These are phyloP conservation scores for Monomorium pharaonis DNA, from an alignment of 1,140 invertebrate species.

Conservation along the genomic window DNA sequence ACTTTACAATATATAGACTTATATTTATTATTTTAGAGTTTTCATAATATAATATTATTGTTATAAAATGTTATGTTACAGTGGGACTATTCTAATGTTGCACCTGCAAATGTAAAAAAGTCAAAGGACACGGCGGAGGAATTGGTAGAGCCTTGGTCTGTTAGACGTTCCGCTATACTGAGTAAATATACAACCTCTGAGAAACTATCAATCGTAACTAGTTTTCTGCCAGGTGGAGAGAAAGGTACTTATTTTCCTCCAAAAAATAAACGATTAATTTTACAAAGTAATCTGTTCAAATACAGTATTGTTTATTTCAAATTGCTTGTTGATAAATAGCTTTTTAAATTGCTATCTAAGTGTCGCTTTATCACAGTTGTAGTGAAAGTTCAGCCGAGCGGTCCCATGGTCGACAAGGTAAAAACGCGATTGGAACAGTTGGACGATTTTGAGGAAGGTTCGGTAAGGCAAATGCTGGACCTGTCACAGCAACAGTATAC, in stretches of 20 bases:
- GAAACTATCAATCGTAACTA: conserved; percentile 95
- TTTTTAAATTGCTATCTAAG: not conserved
- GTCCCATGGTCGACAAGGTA: conserved; percentile 94
- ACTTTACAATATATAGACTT: too few species aligned
- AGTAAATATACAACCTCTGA: conserved; percentile 96
- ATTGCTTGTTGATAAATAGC: conserved; percentile 72
- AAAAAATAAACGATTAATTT: not conserved
- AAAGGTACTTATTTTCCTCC: conserved; percentile 87
- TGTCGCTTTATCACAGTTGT: conserved; percentile 85
- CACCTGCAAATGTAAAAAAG: conserved; percentile 82
- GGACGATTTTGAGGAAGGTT: conserved; percentile 97
- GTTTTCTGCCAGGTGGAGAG: conserved; percentile 92
- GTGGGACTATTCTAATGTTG: conserved; percentile 83
- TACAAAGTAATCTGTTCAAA: not conserved
- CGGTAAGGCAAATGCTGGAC: conserved; percentile 94
- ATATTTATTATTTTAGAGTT: conserved; percentile 32
- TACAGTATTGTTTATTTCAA: not conserved
- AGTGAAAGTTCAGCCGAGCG: conserved; percentile 90
- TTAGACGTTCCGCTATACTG: conserved; percentile 90
- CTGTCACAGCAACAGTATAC: conserved; percentile 97
- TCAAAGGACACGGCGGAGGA: conserved; percentile 84
- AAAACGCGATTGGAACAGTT: conserved; percentile 96
- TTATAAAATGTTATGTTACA: too few species aligned
- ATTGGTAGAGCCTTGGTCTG: conserved; percentile 91
- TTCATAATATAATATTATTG: conserved; percentile 49